Percentiles rank a stretch among this genome's conserved stretches.
phyloP scores from a whole-genome alignment of 2,888 invertebrate species.

The Invenusta paracnida region DNA sequence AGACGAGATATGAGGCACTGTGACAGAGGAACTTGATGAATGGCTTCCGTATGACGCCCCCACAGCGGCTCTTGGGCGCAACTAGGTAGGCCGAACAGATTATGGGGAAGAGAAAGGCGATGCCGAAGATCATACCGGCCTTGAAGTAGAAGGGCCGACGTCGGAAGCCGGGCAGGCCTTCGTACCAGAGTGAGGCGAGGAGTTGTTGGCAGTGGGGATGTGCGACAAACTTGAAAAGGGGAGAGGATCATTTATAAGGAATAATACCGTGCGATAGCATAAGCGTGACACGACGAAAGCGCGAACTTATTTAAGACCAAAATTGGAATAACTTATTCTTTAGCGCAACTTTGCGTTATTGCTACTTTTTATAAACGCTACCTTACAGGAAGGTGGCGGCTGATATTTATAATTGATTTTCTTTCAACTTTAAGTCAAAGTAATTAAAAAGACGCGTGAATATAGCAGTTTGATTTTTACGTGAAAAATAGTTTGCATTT shows the following conservation, averaged over 20 bases:
- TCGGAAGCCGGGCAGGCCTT: conserved; percentile 87
- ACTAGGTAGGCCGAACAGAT: conserved; percentile 86
- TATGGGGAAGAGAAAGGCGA: conserved; percentile 82
- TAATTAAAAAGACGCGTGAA: too few relatives aligned
- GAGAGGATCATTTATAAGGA: background rate
- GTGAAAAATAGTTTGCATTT: too few relatives aligned
- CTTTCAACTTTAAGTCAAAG: too few relatives aligned
- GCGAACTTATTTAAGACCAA: too few relatives aligned
- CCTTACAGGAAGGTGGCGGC: too few relatives aligned
- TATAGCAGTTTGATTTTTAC: too few relatives aligned
- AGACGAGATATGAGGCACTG: conserved; percentile 93
- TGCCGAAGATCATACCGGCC: conserved; percentile 81
- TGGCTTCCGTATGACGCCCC: conserved; percentile 88
- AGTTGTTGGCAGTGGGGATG: conserved; percentile 93
- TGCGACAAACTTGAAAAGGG: conserved; percentile 76
- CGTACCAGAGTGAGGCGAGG: conserved; percentile 91
- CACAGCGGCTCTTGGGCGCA: conserved; percentile 81
- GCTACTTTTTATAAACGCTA: too few relatives aligned
- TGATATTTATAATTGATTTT: too few relatives aligned
- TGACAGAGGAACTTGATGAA: conserved; percentile 99
- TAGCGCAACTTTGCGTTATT: too few relatives aligned
- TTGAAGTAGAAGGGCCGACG: conserved; percentile 85
- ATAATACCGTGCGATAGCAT: too few relatives aligned
- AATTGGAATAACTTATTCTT: too few relatives aligned
- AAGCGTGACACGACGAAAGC: too few relatives aligned